phyloP scores from a whole-genome alignment of 1,140 invertebrate genomes.

The Procambarus clarkii region DNA sequence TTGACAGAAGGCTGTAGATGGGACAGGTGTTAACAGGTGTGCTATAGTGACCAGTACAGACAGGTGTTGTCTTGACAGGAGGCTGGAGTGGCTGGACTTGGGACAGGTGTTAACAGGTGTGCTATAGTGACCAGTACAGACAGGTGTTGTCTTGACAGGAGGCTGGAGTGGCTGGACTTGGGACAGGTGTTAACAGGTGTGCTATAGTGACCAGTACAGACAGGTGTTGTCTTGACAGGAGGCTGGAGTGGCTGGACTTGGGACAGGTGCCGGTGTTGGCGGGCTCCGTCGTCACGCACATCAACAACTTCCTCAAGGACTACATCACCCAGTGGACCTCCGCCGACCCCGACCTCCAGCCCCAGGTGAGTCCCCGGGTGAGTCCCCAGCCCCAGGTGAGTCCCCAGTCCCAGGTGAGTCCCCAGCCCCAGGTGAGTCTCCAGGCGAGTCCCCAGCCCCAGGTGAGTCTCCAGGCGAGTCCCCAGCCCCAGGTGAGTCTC shows the following conservation, averaged over 20 bases:
- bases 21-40: too few relatives aligned
- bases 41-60: too few relatives aligned
- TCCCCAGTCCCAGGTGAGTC: not conserved
- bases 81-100: too few relatives aligned
- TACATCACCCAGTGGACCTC: slow-evolving; percentile 62
- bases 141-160: too few relatives aligned
- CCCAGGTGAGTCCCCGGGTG: slow-evolving; percentile 45
- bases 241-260: slow-evolving; percentile 67
- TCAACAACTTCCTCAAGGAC: slow-evolving; percentile 70
- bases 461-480: not conserved
- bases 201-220: slow-evolving; percentile 24
- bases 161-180: too few relatives aligned
- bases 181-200: too few relatives aligned
- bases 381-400: not conserved
- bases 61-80: too few relatives aligned
- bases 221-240: slow-evolving; percentile 43
- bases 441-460: not conserved
- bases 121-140: too few relatives aligned
- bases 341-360: slow-evolving; percentile 54
- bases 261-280: slow-evolving; percentile 61
- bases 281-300: slow-evolving; percentile 66
- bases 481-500: not conserved
- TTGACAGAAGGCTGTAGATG: too few relatives aligned
- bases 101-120: too few relatives aligned
- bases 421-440: not conserved